These are phyloP conservation scores for Iphiclides podalirius DNA, from an alignment of 2,888 invertebrate species.

Conservation along the genomic window DNA sequence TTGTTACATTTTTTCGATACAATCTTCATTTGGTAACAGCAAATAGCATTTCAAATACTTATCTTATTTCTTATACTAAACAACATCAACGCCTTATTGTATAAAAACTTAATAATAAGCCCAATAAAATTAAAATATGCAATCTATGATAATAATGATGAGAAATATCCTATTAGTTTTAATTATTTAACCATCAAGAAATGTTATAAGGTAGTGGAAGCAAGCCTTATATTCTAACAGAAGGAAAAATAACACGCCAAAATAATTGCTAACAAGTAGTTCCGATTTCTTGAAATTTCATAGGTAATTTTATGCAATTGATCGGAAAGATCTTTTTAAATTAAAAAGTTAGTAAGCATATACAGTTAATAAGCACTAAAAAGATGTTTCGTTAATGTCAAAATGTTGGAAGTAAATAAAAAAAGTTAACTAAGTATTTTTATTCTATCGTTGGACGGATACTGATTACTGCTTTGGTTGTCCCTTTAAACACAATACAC, in stretches of 20 bases:
- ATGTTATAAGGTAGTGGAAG: no score
- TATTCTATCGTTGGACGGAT: constrained; percentile 74
- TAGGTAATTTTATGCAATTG: no score
- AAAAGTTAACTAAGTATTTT: constrained; percentile 62
- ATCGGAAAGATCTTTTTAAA: no score
- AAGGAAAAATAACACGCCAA: no score
- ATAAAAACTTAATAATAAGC: not conserved
- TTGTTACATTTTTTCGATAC: no score
- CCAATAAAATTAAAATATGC: constrained; percentile 11
- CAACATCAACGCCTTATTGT: not conserved
- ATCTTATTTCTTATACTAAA: constrained; percentile 1
- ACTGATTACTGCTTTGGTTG: constrained; percentile 79
- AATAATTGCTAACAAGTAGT: no score
- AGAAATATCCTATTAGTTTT: constrained; percentile 33
- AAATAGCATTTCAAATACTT: not conserved
- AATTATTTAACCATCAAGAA: no score
- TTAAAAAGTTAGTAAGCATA: no score
- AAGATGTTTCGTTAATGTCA: constrained; percentile 2
- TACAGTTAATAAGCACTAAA: no score
- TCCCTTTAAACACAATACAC: constrained; percentile 42
- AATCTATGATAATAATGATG: constrained; percentile 34
- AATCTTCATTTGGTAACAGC: no score
- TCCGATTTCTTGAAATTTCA: no score
- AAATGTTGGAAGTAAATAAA: constrained; percentile 29
- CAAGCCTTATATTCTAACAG: no score